Conservation (phyloP, 2,113 vertebrate genomes). For the Pelobates fuscus region DNA sequence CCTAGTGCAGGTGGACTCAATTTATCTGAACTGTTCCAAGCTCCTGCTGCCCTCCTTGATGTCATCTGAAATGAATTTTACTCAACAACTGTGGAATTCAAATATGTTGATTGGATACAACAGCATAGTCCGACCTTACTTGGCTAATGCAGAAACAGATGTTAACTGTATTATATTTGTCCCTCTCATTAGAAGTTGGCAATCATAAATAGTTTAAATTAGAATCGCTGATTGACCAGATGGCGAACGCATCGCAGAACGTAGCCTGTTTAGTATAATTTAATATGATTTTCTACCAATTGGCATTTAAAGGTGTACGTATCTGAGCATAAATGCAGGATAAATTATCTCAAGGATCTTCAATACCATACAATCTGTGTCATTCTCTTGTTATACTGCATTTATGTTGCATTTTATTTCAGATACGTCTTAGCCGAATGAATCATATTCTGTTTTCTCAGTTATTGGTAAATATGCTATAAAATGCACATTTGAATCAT, state of each 20-base stretch:
- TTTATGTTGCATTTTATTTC: not conserved
- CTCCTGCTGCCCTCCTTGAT: conserved; percentile 33
- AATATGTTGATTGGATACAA: conserved; percentile 47
- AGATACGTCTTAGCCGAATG: too few relatives aligned
- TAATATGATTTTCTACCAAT: conserved; percentile 44
- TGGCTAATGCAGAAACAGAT: conserved; percentile 51
- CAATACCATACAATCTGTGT: not conserved
- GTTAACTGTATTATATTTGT: conserved; percentile 50
- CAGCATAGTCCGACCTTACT: conserved; percentile 42
- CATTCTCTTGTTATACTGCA: not conserved
- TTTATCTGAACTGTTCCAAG: conserved; percentile 43
- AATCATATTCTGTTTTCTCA: too few relatives aligned
- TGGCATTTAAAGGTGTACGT: conserved; percentile 30
- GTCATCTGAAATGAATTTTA: conserved; percentile 39
- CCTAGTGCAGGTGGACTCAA: conserved; percentile 41
- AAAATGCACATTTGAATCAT: too few relatives aligned
- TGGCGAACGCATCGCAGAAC: conserved; percentile 39
- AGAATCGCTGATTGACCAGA: conserved; percentile 50
- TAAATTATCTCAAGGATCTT: conserved; percentile 37
- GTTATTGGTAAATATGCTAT: too few relatives aligned
- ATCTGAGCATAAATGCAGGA: conserved; percentile 6
- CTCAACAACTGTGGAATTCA: conserved; percentile 44
- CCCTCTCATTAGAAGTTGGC: conserved; percentile 49
- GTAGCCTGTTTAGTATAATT: conserved; percentile 42
- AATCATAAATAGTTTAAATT: conserved; percentile 50